A percentile compares a stretch with the other conserved stretches of the same genome.
Evolutionary conservation across 2,113 vertebrate genomes (phyloP).

Genomic region (Xenopus borealis): DNA sequence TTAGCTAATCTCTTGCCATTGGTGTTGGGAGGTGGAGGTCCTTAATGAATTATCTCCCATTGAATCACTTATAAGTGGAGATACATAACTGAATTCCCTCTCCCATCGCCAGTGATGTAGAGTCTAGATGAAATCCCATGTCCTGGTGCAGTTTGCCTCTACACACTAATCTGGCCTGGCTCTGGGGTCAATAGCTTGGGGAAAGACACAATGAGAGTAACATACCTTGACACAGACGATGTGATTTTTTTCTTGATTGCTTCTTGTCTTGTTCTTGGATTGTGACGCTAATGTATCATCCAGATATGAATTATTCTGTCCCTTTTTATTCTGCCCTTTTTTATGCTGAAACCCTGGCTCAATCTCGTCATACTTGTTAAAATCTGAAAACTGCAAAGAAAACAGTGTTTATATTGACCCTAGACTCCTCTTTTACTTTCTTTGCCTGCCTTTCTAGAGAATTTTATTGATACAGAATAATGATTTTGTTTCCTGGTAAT

Average conservation of each 20-base stretch:
- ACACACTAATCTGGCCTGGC: no score
- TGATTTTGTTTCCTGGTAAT: no score
- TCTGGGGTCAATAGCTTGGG: no score
- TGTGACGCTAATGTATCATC: background rate
- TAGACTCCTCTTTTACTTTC: background rate
- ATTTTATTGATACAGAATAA: no score
- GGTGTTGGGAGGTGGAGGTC: no score
- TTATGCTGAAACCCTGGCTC: background rate
- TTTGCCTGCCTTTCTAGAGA: background rate
- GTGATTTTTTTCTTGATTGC: background rate
- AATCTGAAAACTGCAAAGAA: slow-evolving; percentile 50
- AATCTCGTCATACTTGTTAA: slow-evolving; percentile 67
- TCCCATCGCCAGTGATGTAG: no score
- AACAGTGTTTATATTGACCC: background rate
- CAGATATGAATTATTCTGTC: background rate
- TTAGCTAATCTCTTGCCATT: no score
- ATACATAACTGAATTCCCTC: no score
- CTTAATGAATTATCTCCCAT: no score
- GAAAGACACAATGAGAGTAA: background rate
- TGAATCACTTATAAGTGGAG: no score
- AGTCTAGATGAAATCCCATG: no score
- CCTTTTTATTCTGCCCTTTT: slow-evolving; percentile 1
- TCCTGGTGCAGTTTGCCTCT: no score
- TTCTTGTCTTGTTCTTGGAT: slow-evolving; percentile 10
- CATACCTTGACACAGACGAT: background rate